phyloP scores from a whole-genome alignment of 2,888 invertebrate species.

The Sminthurides aquaticus region DNA sequence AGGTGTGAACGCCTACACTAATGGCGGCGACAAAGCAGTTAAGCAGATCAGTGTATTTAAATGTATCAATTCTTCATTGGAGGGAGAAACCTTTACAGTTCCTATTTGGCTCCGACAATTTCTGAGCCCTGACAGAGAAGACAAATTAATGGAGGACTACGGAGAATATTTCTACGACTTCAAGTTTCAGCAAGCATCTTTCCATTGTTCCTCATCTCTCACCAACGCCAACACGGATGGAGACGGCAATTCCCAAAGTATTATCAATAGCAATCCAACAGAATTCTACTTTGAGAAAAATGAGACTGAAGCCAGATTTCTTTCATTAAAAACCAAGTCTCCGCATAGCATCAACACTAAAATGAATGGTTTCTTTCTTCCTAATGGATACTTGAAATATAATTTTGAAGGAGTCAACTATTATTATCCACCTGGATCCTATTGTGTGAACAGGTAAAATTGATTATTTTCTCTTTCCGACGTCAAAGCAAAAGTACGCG shows the following conservation, averaged over 20 bases:
- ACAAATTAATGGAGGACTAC: not conserved
- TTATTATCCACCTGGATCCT: constrained; percentile 3
- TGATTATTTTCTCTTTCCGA: no score
- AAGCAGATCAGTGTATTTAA: not conserved
- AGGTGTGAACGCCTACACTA: no score
- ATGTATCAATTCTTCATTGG: not conserved
- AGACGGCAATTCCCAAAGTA: no score
- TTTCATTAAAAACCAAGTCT: not conserved
- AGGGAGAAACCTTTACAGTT: not conserved
- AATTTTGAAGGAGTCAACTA: not conserved
- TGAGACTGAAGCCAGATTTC: not conserved
- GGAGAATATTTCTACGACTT: not conserved
- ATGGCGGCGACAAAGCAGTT: no score
- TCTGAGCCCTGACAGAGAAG: not conserved
- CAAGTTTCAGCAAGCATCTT: not conserved
- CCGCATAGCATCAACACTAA: not conserved
- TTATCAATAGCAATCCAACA: no score
- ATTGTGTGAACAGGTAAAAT: constrained; percentile 1
- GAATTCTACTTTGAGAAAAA: not conserved
- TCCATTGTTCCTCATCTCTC: not conserved
- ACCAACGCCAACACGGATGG: no score
- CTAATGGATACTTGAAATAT: not conserved
- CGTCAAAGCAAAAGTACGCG: no score
- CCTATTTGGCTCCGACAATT: constrained; percentile 1
- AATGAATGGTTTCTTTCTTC: not conserved